phyloP scores from a whole-genome alignment of 2,888 invertebrate species.

The Opisthograptis luteolata region DNA sequence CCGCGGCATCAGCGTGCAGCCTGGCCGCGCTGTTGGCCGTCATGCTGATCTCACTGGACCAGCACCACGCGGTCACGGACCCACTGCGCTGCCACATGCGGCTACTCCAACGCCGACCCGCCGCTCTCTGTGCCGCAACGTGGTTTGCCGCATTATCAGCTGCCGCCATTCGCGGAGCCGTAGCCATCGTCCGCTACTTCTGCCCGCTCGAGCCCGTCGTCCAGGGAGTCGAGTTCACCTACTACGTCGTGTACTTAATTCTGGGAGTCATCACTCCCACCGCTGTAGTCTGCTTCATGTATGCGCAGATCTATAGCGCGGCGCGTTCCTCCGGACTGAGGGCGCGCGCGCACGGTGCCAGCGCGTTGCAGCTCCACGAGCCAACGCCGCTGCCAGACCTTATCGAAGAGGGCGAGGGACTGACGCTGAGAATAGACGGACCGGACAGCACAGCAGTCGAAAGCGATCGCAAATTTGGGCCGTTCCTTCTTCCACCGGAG shows the following conservation, averaged over 20 bases:
- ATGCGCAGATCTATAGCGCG: constrained; percentile 89
- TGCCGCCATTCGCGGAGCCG: constrained; percentile 63
- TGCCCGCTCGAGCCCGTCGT: constrained; percentile 61
- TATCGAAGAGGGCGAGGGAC: constrained; percentile 72
- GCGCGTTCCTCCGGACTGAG: constrained; percentile 87
- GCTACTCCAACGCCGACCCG: constrained; percentile 72
- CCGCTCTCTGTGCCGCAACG: constrained; percentile 80
- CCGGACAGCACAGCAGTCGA: constrained; percentile 57
- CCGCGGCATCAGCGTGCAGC: constrained; percentile 69
- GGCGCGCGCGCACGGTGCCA: constrained; percentile 75
- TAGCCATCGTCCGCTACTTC: constrained; percentile 62
- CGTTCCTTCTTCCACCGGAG: constrained; percentile 75
- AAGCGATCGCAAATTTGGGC: constrained; percentile 69
- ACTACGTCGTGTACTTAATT: constrained; percentile 69
- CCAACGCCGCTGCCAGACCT: constrained; percentile 70
- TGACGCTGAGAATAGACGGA: constrained; percentile 74
- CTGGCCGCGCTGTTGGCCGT: constrained; percentile 69
- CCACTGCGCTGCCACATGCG: constrained; percentile 80
- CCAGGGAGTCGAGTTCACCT: constrained; percentile 65
- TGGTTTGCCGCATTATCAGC: constrained; percentile 77
- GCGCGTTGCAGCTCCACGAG: constrained; percentile 81
- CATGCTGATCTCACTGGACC: constrained; percentile 77
- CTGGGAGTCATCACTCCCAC: constrained; percentile 74
- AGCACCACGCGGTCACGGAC: constrained; percentile 83
- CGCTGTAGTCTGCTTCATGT: constrained; percentile 88